Evolutionary conservation across 2,797 vertebrate species (phyloP).

Genomic region (Bradypodion pumilum): DNA sequence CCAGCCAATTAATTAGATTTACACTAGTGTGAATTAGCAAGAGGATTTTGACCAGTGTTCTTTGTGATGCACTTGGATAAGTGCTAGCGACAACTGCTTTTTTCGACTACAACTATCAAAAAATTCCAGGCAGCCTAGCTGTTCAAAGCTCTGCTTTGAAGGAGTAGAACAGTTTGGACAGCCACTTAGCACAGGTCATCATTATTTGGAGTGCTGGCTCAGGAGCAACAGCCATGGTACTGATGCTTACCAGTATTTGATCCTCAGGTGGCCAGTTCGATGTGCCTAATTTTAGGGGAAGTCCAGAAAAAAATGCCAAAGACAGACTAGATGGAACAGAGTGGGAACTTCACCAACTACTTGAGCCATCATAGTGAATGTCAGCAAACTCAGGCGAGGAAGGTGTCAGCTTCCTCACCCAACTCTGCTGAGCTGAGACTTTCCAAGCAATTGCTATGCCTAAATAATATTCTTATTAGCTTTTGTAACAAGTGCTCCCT

Average conservation of each 20-base stretch:
- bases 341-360: not conserved
- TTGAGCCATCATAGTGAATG: slow-evolving; percentile 1
- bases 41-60: too few species aligned
- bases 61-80: too few species aligned
- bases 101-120: not conserved
- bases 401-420: not conserved
- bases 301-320: not conserved
- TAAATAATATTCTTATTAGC: slow-evolving; percentile 25
- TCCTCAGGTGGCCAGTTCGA: not conserved
- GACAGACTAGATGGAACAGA: slow-evolving; percentile 6
- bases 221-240: too few species aligned
- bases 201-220: too few species aligned
- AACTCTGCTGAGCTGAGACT: slow-evolving; percentile 11
- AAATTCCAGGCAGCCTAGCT: not conserved
- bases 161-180: too few species aligned
- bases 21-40: too few species aligned
- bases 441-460: slow-evolving; percentile 19
- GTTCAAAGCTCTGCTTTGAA: too few species aligned
- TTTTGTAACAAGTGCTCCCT: slow-evolving; percentile 11
- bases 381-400: not conserved
- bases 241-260: not conserved
- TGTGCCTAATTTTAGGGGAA: not conserved
- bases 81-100: too few species aligned
- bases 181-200: too few species aligned
- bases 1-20: too few species aligned